Evolutionary conservation across 2,888 invertebrate species (phyloP).

Genomic region (Allolobophora icterica): DNA sequence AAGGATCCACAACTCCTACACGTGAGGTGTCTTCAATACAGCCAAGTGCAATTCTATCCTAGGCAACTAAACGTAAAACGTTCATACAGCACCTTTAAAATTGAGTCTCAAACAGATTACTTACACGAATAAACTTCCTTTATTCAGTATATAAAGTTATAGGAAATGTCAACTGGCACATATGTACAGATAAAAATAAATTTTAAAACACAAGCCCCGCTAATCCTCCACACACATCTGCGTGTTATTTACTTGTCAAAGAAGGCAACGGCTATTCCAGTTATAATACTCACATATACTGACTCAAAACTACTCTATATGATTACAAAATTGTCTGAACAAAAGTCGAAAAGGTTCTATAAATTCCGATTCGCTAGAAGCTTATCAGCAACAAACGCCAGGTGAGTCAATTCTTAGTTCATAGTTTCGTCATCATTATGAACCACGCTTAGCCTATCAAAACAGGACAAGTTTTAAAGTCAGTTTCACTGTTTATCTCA

Average conservation of each 20-base stretch:
- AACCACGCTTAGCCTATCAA: not conserved
- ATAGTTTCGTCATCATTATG: not conserved
- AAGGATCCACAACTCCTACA: no score
- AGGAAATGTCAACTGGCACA: not conserved
- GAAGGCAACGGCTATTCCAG: not conserved
- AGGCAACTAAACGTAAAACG: no score
- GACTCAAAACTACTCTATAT: not conserved
- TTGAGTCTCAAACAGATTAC: no score
- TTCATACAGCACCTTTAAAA: no score
- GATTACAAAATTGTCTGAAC: not conserved
- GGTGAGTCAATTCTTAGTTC: not conserved
- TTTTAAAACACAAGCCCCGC: not conserved
- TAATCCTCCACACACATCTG: not conserved
- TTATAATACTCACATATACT: not conserved
- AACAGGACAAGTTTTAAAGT: not conserved
- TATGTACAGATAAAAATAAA: not conserved
- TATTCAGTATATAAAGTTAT: not conserved
- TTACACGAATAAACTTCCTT: not conserved
- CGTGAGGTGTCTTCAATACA: not conserved
- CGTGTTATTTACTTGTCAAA: not conserved
- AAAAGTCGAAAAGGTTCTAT: not conserved
- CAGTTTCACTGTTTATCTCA: not conserved
- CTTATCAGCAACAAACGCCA: not conserved
- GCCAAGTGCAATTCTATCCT: not conserved
- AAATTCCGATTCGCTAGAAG: not conserved